Conservation (phyloP, 1,140 invertebrate species). For the Ylistrum balloti region DNA sequence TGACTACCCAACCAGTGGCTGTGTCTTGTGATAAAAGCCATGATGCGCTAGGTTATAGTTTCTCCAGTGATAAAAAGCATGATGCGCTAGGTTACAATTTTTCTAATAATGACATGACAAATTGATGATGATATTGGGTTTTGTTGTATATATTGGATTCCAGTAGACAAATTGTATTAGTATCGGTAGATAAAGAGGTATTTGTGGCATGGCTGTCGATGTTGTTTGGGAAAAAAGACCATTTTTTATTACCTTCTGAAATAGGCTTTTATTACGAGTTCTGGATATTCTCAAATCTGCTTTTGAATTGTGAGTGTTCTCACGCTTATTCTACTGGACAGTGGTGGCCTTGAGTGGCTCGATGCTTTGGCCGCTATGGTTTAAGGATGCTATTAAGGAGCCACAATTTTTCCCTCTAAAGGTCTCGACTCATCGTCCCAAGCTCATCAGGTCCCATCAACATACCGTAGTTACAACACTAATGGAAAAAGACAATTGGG, state of each 20-base stretch:
- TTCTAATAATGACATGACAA: slow-evolving; percentile 20
- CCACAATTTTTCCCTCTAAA: background rate
- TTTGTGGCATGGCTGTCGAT: slow-evolving; percentile 38
- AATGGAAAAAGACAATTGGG: background rate
- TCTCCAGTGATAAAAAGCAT: slow-evolving; percentile 14
- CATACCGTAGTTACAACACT: background rate
- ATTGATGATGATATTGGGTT: slow-evolving; percentile 26
- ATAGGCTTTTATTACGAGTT: background rate
- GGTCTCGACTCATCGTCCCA: too few species aligned
- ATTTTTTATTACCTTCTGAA: slow-evolving; percentile 30
- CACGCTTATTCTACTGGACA: background rate
- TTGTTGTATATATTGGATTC: slow-evolving; percentile 39
- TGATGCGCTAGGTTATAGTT: slow-evolving; percentile 34
- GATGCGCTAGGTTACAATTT: slow-evolving; percentile 32
- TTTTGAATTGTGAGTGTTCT: background rate
- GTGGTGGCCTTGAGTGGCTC: background rate
- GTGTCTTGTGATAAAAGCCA: slow-evolving; percentile 10
- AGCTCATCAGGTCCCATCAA: background rate
- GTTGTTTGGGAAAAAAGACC: background rate
- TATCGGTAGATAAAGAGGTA: slow-evolving; percentile 28
- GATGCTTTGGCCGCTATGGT: background rate
- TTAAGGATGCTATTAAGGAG: background rate
- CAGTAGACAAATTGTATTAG: slow-evolving; percentile 7
- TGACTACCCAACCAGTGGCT: slow-evolving; percentile 1
- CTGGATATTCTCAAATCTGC: slow-evolving; percentile 3